Conservation (phyloP, 2,888 invertebrate genomes). For the Arctia plantaginis region DNA sequence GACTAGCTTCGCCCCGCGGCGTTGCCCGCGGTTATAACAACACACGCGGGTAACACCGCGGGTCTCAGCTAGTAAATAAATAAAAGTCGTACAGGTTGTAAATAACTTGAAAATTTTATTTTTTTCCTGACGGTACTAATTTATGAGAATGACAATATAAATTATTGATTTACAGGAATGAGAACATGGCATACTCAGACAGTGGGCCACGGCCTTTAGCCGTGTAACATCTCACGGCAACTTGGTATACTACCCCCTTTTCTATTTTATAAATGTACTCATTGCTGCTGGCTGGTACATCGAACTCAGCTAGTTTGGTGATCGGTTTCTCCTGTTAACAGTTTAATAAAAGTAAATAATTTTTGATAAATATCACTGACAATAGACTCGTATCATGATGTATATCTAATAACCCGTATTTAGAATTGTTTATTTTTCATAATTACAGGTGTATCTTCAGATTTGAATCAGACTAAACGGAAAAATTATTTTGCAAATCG, state of each 20-base stretch:
- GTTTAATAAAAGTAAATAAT: background rate
- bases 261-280: background rate
- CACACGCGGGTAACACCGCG: no score
- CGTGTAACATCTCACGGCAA: background rate
- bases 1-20: no score
- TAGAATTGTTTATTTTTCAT: no score
- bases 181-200: background rate
- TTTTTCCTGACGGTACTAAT: background rate
- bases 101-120: background rate
- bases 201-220: background rate
- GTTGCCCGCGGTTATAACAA: no score
- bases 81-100: background rate
- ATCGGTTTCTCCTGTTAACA: background rate
- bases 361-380: background rate
- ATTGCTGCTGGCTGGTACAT: background rate
- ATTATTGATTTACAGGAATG: background rate
- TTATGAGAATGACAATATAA: background rate
- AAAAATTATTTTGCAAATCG: no score
- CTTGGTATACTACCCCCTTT: background rate
- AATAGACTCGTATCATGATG: no score
- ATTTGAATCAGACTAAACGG: no score
- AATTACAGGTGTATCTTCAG: no score
- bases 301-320: background rate
- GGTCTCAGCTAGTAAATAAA: no score
- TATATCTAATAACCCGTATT: no score